Evolutionary conservation across 2,113 vertebrate species (phyloP).

Genomic region (Percina caprodes): DNA sequence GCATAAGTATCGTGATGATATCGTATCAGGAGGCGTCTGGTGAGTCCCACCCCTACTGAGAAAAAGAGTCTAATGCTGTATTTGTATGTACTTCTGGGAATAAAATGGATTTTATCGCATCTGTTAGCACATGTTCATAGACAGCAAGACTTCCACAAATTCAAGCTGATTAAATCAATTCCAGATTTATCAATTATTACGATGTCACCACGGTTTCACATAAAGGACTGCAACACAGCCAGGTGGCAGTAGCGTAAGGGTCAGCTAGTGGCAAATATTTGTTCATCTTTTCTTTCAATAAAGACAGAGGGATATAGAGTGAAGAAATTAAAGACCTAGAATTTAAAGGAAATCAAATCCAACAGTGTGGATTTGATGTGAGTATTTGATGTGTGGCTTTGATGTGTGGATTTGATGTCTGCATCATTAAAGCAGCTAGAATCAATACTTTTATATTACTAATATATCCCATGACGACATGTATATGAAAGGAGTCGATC

Average conservation of each 20-base stretch:
- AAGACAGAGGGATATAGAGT: not conserved
- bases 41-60: not conserved
- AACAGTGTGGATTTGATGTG: slow-evolving; percentile 1
- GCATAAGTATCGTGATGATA: no score
- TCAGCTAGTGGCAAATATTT: not conserved
- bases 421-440: not conserved
- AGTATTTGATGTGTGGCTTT: no score
- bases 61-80: slow-evolving; percentile 18
- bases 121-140: slow-evolving; percentile 25
- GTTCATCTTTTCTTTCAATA: not conserved
- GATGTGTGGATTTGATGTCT: not conserved
- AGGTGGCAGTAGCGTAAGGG: slow-evolving; percentile 1
- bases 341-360: slow-evolving; percentile 15
- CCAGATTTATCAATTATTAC: not conserved
- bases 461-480: not conserved
- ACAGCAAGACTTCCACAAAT: not conserved
- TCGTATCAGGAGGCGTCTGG: no score
- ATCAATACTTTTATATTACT: not conserved
- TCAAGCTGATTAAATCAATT: not conserved
- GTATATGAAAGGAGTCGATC: not conserved
- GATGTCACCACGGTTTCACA: not conserved
- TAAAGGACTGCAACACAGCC: not conserved
- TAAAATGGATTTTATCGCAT: slow-evolving; percentile 4
- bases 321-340: not conserved
- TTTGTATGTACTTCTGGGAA: slow-evolving; percentile 17